These are phyloP conservation scores for Takifugu ocellatus DNA, from an alignment of 2,797 vertebrate species.

Conservation along the genomic window DNA sequence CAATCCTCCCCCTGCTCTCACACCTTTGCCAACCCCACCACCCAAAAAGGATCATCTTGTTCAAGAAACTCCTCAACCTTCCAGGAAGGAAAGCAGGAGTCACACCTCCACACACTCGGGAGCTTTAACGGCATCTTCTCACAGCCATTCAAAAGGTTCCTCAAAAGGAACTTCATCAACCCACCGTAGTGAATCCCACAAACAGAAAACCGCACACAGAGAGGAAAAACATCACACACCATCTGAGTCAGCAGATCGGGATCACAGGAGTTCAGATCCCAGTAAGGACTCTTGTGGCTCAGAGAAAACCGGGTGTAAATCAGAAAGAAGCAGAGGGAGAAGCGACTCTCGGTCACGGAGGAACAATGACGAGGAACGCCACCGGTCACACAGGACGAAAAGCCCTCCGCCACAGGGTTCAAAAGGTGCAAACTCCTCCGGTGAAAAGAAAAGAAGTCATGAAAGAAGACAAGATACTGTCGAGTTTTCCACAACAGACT, in stretches of 20 bases:
- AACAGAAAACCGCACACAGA: conserved; percentile 39
- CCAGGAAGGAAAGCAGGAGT: conserved; percentile 30
- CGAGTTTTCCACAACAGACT: conserved; percentile 19
- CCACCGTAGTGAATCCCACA: conserved; percentile 23
- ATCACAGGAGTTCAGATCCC: conserved; percentile 33
- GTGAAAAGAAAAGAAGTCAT: conserved; percentile 28
- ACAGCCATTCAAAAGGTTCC: conserved; percentile 27
- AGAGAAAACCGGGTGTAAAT: conserved; percentile 63
- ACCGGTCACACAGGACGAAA: conserved; percentile 62
- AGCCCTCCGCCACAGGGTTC: conserved; percentile 61
- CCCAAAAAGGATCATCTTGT: conserved; percentile 5
- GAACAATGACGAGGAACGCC: conserved; percentile 58
- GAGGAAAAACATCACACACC: conserved; percentile 53
- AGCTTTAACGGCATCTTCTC: conserved; percentile 13
- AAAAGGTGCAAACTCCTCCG: conserved; percentile 1
- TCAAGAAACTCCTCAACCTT: conserved; percentile 8
- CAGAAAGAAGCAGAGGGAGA: conserved; percentile 61
- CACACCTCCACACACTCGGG: neutral
- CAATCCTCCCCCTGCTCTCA: neutral
- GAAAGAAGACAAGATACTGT: conserved; percentile 33
- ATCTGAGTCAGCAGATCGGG: conserved; percentile 38
- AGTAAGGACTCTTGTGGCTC: conserved; percentile 47
- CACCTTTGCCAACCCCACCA: neutral
- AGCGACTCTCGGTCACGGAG: conserved; percentile 65
- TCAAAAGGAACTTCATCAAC: conserved; percentile 30